phyloP scores from a whole-genome alignment of 2,888 invertebrate genomes.

The Hydroisotoma schaefferi region DNA sequence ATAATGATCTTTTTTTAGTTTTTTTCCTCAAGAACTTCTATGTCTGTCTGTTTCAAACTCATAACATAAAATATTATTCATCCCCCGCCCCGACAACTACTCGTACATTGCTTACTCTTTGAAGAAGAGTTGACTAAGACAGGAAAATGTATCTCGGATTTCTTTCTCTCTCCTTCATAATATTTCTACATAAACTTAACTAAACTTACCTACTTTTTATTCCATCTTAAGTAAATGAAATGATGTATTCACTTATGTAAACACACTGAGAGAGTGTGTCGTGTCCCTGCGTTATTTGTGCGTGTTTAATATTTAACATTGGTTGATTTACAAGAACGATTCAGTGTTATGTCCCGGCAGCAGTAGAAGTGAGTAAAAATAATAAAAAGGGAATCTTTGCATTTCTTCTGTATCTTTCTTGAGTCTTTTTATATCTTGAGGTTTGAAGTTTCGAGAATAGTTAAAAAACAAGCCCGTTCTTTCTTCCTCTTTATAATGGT shows the following conservation, averaged over 20 bases:
- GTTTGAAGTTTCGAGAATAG: no score
- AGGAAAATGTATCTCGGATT: conserved; percentile 46
- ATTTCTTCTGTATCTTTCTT: no score
- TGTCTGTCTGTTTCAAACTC: neutral
- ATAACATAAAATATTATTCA: neutral
- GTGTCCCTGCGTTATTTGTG: no score
- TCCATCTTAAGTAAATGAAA: neutral
- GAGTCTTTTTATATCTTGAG: no score
- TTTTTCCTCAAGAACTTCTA: neutral
- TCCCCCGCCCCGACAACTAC: no score
- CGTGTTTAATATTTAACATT: neutral
- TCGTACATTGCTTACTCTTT: neutral
- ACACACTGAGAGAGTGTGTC: no score
- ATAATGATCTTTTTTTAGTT: neutral
- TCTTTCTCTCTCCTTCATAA: conserved; percentile 21
- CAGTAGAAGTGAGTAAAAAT: no score
- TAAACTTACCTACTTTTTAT: conserved; percentile 3
- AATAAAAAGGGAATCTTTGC: no score
- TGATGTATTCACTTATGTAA: neutral
- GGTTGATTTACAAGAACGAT: neutral
- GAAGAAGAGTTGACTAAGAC: conserved; percentile 15
- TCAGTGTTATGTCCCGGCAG: no score
- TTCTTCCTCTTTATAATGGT: no score
- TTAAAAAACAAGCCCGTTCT: no score
- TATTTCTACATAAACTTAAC: neutral